Conservation (phyloP, 2,888 invertebrate genomes). For the Diarsia brunnea region DNA sequence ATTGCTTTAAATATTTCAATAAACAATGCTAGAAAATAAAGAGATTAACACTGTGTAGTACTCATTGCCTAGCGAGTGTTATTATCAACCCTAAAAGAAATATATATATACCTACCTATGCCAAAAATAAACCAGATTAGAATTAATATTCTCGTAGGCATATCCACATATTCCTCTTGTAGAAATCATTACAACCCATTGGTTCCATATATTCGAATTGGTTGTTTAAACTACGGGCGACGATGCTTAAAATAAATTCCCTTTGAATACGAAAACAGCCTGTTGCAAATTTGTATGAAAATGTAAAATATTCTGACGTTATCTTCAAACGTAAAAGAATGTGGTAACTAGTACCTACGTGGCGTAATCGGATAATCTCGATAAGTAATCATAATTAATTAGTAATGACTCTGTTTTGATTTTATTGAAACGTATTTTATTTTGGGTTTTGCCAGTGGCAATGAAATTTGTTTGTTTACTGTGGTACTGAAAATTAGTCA, state of each 20-base stretch:
- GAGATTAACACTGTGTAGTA: background rate
- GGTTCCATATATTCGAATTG: conserved; percentile 82
- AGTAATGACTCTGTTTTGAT: conserved; percentile 51
- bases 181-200: conserved; percentile 85
- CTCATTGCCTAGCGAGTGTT: background rate
- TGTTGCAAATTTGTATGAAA: conserved; percentile 59
- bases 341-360: conserved; percentile 9
- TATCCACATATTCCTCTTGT: conserved; percentile 76
- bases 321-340: conserved; percentile 31
- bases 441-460: conserved; percentile 18
- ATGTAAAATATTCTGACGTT: conserved; percentile 6
- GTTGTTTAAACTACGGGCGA: conserved; percentile 82
- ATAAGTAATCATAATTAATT: conserved; percentile 76
- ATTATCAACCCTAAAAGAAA: background rate
- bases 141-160: conserved; percentile 37
- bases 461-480: conserved; percentile 12
- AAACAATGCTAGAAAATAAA: background rate
- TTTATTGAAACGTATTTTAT: conserved; percentile 6
- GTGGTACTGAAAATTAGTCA: background rate
- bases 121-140: background rate
- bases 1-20: background rate
- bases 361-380: conserved; percentile 60
- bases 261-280: conserved; percentile 76
- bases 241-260: conserved; percentile 85
- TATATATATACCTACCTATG: no score